A percentile compares a stretch with the other conserved stretches of the same genome.
Conservation (phyloP, 2,888 invertebrate species). For the Tricholauxania praeusta region DNA sequence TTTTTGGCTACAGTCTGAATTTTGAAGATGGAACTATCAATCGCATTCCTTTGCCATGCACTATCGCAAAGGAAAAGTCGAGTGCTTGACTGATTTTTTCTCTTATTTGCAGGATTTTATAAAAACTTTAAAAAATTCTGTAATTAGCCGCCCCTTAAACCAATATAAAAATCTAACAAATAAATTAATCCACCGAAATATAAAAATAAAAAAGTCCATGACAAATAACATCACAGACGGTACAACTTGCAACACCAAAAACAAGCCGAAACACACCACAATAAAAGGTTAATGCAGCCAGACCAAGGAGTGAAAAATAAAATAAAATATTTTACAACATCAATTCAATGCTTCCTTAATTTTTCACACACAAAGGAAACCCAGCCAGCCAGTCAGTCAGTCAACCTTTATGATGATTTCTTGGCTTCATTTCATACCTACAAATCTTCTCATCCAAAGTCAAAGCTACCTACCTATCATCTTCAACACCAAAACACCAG, state of each 20-base stretch:
- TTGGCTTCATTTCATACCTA: background rate
- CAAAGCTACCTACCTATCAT: background rate
- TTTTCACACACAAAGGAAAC: background rate
- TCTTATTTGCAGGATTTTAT: no score
- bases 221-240: constrained; percentile 8
- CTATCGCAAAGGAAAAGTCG: no score
- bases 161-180: constrained; percentile 17
- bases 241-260: background rate
- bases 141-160: no score
- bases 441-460: background rate
- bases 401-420: background rate
- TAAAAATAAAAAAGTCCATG: background rate
- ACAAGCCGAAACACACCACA: background rate
- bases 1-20: no score
- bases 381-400: background rate
- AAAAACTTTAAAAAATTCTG: no score
- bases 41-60: no score
- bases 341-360: constrained; percentile 23
- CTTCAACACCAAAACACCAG: background rate
- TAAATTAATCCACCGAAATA: background rate
- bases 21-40: no score
- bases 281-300: constrained; percentile 7
- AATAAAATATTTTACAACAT: constrained; percentile 27
- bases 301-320: background rate
- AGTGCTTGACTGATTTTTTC: no score